Evolutionary conservation across 2,888 invertebrate genomes (phyloP).

Genomic region (Hirtodrosophila trivittata): DNA sequence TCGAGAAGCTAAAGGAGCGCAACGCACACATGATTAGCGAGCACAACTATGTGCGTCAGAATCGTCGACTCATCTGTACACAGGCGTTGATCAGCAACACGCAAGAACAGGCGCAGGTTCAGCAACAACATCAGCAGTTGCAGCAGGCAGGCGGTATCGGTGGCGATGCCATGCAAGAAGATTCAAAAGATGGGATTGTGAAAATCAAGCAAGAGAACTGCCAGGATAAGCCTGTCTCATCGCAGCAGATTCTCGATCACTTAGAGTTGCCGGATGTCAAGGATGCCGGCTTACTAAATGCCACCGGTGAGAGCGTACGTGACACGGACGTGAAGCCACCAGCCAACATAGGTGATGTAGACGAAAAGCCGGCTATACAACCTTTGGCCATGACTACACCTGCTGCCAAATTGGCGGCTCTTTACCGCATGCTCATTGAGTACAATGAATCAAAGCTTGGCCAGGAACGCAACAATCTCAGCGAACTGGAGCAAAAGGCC

Average conservation of each 20-base stretch:
- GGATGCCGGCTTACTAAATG: slow-evolving; percentile 55
- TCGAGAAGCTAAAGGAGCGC: slow-evolving; percentile 82
- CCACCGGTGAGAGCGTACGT: slow-evolving; percentile 43
- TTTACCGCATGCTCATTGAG: slow-evolving; percentile 83
- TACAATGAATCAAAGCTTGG: slow-evolving; percentile 83
- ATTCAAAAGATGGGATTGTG: slow-evolving; percentile 81
- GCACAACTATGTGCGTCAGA: slow-evolving; percentile 83
- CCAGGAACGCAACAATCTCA: slow-evolving; percentile 78
- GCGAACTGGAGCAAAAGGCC: slow-evolving; percentile 80
- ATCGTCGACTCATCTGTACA: slow-evolving; percentile 81
- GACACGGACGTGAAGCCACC: slow-evolving; percentile 62
- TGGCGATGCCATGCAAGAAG: slow-evolving; percentile 48
- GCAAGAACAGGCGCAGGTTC: slow-evolving; percentile 16
- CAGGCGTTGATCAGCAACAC: slow-evolving; percentile 45
- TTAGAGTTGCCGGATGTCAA: slow-evolving; percentile 74
- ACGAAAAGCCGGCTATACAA: slow-evolving; percentile 60
- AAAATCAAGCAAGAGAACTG: slow-evolving; percentile 81
- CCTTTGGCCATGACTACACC: slow-evolving; percentile 72
- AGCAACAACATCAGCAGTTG: slow-evolving; percentile 39
- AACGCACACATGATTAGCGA: slow-evolving; percentile 82
- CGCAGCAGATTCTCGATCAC: slow-evolving; percentile 56
- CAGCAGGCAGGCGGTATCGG: slow-evolving; percentile 34
- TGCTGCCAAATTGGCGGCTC: slow-evolving; percentile 80
- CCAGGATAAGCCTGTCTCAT: slow-evolving; percentile 54
- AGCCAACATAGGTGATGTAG: slow-evolving; percentile 44